Base-by-base conservation (phyloP, 2,797 vertebrate species). In the Tangara arthus region DNA sequence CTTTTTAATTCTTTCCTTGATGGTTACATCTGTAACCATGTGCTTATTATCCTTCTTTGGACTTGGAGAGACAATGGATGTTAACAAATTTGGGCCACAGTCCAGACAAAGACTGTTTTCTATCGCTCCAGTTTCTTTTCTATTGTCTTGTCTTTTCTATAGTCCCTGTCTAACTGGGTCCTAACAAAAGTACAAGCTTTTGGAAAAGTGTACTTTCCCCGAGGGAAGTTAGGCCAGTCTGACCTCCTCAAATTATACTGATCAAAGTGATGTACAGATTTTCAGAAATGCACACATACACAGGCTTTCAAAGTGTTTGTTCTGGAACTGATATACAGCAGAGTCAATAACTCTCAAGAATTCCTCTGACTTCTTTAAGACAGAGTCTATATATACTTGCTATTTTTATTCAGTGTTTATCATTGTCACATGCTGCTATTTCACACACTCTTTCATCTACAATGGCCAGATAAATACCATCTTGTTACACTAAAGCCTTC, bases 321-420 rank as follows among this genome's bases (percentile, higher is more conserved):
- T 95, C 93, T 95, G 82, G 84, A 90, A 94, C 23, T 89, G 87
- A 94, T 86, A 93, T 21, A 93, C 23, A 65, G 79, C 92, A 91
- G 78, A 82, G 92, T 88, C 84, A 94, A 52, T 87, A 93, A 86
- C 80, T 94, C 92, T 86, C 89, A 96, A 76, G 95, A 97, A 93
- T 91, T 89, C 87, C 69, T 93, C 72, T 81, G 69, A 81, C 28
- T 94, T 92, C 89, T 93, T 61, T 59, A 93, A 86, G 79, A 89
- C 30, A 61, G 71, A 73, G 42, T 73, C 93, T 95, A 79, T 63
- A 93, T 63, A 75, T 88, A 93, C 90, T 92, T 94, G 81, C 95
- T 95, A 93, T 96, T 96, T 96, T 95, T 93, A 76, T 89, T 94
- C 95, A 64, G 64, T 95, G 96, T 95, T 96, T 96, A 96, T 90